Evolutionary conservation across 1,140 invertebrate species (phyloP), one percentile per base, ranked within the genome.

Genomic region (Pissodes strobi): DNA sequence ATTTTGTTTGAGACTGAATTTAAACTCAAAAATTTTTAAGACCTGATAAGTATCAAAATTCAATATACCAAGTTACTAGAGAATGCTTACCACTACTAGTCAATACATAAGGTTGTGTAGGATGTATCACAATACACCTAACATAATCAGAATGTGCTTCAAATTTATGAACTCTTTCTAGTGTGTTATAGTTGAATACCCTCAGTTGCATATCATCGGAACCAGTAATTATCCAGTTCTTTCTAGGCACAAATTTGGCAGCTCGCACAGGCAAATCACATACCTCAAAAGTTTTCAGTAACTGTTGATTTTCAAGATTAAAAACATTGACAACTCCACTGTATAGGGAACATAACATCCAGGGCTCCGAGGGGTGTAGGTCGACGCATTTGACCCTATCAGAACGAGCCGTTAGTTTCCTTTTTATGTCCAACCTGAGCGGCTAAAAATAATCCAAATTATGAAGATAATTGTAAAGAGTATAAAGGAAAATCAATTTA

Each of bases 141-240:
- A 99, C 88, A 82, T 99, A 99, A 80, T 99, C 97, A 8, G 95
- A 97, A 81, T 99, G 97, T 2, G 97, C 97, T 80, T 99, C 98
- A 80, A 96, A 98, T 6, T 92, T 87, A 77, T 99, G 94, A 0
- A 97, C 90, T 70, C 95, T 82, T 77, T 99, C 98, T 64, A 98
- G 77, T 0, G 98, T 99, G 77, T 99, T 99, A 80, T 99, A 99
- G 80, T 99, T 99, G 79, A 96, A 99, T 5, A 99, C 90, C 59
- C 97, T 84, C 17, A 99, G 89, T 78, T 92, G 90, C 90, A 94
- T 93, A 76, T 96, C 95, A 88, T 95, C 96, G 0, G 97, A 99
- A 25, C 97, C 98, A 10, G 94, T 96, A 23, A 99, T 88, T 19
- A 99, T 89, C 98, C 98, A 99, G 79, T 98, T 99, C 76, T 99